These are phyloP conservation scores for Zoanthus sociatus DNA, from an alignment of 92 coral and sea anemone genomes.

Conservation along the genomic window DNA sequence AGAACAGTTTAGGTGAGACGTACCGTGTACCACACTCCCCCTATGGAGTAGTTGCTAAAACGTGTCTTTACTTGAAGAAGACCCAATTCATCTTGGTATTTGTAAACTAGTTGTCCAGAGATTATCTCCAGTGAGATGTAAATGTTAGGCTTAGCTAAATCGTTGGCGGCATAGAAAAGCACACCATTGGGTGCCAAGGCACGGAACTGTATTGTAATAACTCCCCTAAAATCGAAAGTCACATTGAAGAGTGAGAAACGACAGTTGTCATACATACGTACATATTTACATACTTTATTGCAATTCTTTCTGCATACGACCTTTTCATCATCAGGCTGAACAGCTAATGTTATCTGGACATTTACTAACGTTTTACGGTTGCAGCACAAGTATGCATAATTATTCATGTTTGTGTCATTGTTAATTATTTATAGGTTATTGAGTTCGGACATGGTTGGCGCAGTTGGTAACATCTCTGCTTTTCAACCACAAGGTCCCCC, in stretches of 20 bases:
- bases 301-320: no score
- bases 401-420: no score
- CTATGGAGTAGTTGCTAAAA: conserved; percentile 67
- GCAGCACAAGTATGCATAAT: no score
- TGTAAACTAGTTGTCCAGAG: conserved; percentile 68
- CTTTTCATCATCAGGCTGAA: no score
- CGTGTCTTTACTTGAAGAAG: conserved; percentile 69
- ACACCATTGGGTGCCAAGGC: conserved; percentile 93
- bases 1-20: neutral
- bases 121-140: conserved; percentile 82
- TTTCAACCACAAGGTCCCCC: no score
- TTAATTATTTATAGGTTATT: no score
- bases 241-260: neutral
- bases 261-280: neutral
- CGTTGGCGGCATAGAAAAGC: conserved; percentile 77
- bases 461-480: no score
- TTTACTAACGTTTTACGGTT: no score
- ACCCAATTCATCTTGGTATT: conserved; percentile 77
- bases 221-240: conserved; percentile 55
- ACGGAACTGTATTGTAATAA: conserved; percentile 78
- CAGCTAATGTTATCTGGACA: no score
- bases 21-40: conserved; percentile 88
- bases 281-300: no score
- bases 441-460: no score
- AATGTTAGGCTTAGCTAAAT: conserved; percentile 64